These are phyloP conservation scores for Phrynosoma blainvillii DNA, from an alignment of 2,113 vertebrate species.

Conservation along the genomic window DNA sequence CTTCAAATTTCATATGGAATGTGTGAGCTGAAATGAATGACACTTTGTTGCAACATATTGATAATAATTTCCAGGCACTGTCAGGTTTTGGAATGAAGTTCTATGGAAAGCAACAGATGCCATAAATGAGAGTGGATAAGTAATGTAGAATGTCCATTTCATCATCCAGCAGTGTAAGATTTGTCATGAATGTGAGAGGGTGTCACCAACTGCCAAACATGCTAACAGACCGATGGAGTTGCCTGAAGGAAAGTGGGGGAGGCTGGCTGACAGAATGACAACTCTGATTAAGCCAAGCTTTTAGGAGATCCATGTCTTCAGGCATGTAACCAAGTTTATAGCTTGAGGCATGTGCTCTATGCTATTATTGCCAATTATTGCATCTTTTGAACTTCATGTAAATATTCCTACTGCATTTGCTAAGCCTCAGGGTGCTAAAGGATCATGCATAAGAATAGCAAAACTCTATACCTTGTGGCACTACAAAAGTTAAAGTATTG, in stretches of 20 bases:
- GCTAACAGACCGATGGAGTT: background rate
- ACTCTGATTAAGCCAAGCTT: background rate
- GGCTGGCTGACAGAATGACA: background rate
- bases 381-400: slow-evolving; percentile 11
- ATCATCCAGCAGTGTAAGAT: background rate
- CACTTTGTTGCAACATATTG: background rate
- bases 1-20: too few species aligned
- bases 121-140: background rate
- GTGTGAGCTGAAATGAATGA: background rate
- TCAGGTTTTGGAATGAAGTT: background rate
- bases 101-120: background rate
- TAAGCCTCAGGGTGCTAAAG: background rate
- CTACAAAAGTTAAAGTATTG: background rate
- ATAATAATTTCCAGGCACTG: background rate
- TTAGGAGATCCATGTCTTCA: background rate
- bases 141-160: background rate
- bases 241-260: background rate
- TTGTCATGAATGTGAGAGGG: background rate
- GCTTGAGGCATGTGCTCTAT: background rate
- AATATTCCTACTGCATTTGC: slow-evolving; percentile 1
- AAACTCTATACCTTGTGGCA: background rate
- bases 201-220: background rate
- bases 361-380: background rate
- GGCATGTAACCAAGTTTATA: background rate
- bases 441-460: background rate